Conservation (phyloP, 2,888 invertebrate genomes). For the Bombylius major region DNA sequence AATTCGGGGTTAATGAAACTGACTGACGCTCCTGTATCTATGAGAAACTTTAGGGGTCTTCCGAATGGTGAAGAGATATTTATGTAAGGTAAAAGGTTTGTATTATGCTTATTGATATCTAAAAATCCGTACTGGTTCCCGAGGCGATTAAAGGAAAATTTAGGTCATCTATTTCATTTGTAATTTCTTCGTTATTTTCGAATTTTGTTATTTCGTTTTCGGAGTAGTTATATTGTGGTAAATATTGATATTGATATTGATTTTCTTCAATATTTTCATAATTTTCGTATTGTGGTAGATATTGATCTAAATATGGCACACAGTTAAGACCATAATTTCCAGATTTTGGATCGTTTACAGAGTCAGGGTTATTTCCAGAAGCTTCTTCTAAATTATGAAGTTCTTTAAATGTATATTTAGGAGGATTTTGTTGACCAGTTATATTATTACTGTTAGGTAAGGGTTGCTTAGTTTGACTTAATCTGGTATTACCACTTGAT, state of each 20-base stretch:
- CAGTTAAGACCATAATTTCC: too few species aligned
- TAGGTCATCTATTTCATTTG: background rate
- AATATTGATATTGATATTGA: too few species aligned
- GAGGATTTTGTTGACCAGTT: background rate
- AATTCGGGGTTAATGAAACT: too few species aligned
- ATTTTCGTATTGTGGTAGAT: background rate
- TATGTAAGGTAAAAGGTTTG: conserved; percentile 6
- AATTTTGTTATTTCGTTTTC: too few species aligned
- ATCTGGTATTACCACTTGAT: too few species aligned
- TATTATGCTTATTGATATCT: conserved; percentile 8
- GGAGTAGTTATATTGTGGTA: too few species aligned
- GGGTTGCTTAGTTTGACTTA: too few species aligned
- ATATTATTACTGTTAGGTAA: background rate
- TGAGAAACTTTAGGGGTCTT: conserved; percentile 4
- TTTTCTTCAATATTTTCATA: too few species aligned
- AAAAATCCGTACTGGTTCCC: conserved; percentile 2
- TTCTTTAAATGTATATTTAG: background rate
- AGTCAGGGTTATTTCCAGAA: too few species aligned
- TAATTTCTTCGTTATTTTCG: too few species aligned
- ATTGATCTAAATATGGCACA: background rate
- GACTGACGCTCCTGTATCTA: too few species aligned
- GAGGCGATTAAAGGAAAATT: conserved; percentile 2
- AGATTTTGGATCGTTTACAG: too few species aligned
- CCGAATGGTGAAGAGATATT: conserved; percentile 11
- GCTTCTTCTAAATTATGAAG: background rate